Conservation (phyloP, 2,888 invertebrate species). For the Eledone cirrhosa region DNA sequence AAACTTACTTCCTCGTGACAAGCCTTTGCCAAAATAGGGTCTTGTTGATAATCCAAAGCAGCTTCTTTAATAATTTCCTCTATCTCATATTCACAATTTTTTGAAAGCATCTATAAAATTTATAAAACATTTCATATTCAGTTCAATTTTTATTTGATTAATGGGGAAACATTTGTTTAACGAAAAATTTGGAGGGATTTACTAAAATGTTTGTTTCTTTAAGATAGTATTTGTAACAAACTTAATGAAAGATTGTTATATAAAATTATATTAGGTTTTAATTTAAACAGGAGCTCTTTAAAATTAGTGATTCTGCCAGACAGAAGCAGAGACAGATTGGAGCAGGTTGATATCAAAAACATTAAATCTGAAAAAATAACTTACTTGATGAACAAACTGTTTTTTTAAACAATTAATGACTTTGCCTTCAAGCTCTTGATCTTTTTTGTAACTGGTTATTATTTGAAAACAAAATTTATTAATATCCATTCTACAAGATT, state of each 20-base stretch:
- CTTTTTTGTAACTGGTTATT: conserved; percentile 38
- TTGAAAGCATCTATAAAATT: conserved; percentile 69
- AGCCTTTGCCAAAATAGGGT: conserved; percentile 84
- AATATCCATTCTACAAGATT: conserved; percentile 84
- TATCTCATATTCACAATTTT: conserved; percentile 84
- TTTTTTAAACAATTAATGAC: conserved; percentile 83
- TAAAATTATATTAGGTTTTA: too few relatives aligned
- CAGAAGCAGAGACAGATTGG: too few relatives aligned
- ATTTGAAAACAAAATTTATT: conserved; percentile 73
- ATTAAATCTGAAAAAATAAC: background rate
- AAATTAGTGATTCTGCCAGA: too few relatives aligned
- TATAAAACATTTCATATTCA: background rate
- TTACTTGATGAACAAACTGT: conserved; percentile 52
- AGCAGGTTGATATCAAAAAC: too few relatives aligned
- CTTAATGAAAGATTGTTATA: too few relatives aligned
- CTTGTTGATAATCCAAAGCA: conserved; percentile 88
- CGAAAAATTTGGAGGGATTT: too few relatives aligned
- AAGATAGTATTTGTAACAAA: too few relatives aligned
- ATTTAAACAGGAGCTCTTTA: too few relatives aligned
- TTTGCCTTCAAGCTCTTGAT: conserved; percentile 80
- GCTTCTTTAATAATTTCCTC: conserved; percentile 84
- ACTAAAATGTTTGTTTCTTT: too few relatives aligned
- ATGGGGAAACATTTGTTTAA: background rate
- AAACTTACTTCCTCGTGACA: conserved; percentile 75
- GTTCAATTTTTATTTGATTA: too few relatives aligned